These are phyloP conservation scores for Oreochromis mossambicus DNA, from an alignment of 2,797 vertebrate genomes.

Conservation along the genomic window DNA sequence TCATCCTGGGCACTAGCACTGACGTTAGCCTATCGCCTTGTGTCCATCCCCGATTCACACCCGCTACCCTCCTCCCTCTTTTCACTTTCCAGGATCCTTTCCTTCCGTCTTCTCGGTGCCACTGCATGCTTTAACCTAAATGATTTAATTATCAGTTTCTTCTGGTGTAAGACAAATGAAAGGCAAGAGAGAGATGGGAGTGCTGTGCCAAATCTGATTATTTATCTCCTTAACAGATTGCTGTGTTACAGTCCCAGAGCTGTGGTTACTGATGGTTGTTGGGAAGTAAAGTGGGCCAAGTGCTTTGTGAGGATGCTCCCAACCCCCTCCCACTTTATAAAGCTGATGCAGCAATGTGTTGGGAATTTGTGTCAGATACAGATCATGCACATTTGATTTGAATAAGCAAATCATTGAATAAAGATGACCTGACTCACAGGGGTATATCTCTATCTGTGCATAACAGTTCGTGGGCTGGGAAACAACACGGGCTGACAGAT, in stretches of 20 bases:
- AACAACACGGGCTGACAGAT: slow-evolving; percentile 32
- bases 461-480: slow-evolving; percentile 11
- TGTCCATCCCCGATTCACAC: slow-evolving; percentile 40
- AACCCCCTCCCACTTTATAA: slow-evolving; percentile 8
- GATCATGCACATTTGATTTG: slow-evolving; percentile 72
- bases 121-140: slow-evolving; percentile 88
- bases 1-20: slow-evolving; percentile 69
- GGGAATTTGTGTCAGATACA: slow-evolving; percentile 74
- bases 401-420: slow-evolving; percentile 70
- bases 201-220: slow-evolving; percentile 91
- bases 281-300: slow-evolving; percentile 77
- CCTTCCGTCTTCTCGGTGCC: slow-evolving; percentile 67
- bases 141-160: slow-evolving; percentile 98
- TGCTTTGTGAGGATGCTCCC: slow-evolving; percentile 56
- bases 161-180: slow-evolving; percentile 94
- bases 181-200: slow-evolving; percentile 86
- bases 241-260: slow-evolving; percentile 88
- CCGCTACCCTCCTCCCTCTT: slow-evolving; percentile 13
- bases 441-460: slow-evolving; percentile 47
- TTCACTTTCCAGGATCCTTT: slow-evolving; percentile 25
- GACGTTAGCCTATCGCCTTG: slow-evolving; percentile 70
- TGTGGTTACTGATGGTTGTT: slow-evolving; percentile 77
- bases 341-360: slow-evolving; percentile 51
- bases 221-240: slow-evolving; percentile 96
- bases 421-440: slow-evolving; percentile 60